Evolutionary conservation across 1,140 invertebrate genomes (phyloP), one percentile per base, ranked within the genome.

Genomic region (Polyergus mexicanus): DNA sequence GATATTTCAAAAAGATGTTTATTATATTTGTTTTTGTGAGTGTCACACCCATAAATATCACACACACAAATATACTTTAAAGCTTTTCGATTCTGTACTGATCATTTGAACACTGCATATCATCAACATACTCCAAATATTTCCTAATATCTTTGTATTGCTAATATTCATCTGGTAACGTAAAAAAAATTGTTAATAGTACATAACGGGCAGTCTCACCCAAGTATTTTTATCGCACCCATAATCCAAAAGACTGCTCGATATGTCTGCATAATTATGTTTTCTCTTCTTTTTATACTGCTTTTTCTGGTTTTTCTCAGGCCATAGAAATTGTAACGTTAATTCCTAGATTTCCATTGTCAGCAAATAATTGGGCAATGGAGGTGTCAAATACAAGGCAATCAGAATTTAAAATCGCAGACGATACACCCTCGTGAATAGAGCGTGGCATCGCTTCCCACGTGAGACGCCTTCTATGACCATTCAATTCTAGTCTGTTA

Each of bases 371-470:
- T 95, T 99, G 98, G 80, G 99, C 99, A 94, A 99, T 98, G 75
- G 98, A 98, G 38, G 99, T 99, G 94, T 99, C 99, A 96, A 99
- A 99, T 60, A 99, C 99, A 68, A 99, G 96, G 95, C 99, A 99
- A 95, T 99, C 99, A 68, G 98, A 99, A 93, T 98, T 99, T 94
- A 99, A 96, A 89, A 99, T 99, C n/a, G 99, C 99, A 25, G 98
- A 98, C 51, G 99, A 98, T 7, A 99, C 99, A 66, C 99, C 99
- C 96, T 99, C 99, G 92, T 99, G 99, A 92, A 99, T 99, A 69
- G 98, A 99, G 54, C 99, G 96, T 1, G 99, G 99, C 95, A 99
- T 99, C 2, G 99, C 99, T 95, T 99, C 99, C 99, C 99, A 99
- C 11, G 98, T 99, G 38, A 99, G 96, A 74, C 99, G 96, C 60